Evolutionary conservation across 2,113 vertebrate genomes (phyloP).

Genomic region (Pterocles burchelli): DNA sequence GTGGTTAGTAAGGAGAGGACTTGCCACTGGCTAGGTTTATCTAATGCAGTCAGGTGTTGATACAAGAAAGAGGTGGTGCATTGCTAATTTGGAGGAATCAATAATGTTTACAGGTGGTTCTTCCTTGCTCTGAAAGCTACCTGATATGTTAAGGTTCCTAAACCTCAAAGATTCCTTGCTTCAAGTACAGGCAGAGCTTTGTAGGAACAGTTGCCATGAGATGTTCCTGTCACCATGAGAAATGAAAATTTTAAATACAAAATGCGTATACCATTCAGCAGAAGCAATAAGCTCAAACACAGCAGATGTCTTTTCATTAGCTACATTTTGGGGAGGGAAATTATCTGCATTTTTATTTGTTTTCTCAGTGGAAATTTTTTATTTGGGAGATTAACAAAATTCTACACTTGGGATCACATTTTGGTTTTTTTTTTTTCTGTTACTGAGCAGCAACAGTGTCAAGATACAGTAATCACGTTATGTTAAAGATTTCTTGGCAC

Average conservation of each 20-base stretch:
- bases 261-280: not conserved
- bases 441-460: not conserved
- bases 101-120: not conserved
- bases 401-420: not conserved
- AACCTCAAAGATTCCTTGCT: not conserved
- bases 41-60: constrained; percentile 1
- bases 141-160: not conserved
- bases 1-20: not conserved
- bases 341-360: not conserved
- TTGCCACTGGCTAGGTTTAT: constrained; percentile 20
- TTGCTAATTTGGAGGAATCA: not conserved
- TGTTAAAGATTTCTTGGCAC: not conserved
- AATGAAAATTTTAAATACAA: not conserved
- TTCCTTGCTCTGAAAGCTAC: not conserved
- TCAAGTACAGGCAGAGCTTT: not conserved
- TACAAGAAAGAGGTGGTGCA: not conserved
- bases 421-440: not conserved
- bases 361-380: not conserved
- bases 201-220: not conserved
- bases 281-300: not conserved
- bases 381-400: not conserved
- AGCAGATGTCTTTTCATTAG: not conserved
- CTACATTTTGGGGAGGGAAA: not conserved
- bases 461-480: not conserved
- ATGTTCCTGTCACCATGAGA: not conserved